Base-by-base conservation (phyloP, 2,888 invertebrate genomes). In the Noctua pronuba region DNA sequence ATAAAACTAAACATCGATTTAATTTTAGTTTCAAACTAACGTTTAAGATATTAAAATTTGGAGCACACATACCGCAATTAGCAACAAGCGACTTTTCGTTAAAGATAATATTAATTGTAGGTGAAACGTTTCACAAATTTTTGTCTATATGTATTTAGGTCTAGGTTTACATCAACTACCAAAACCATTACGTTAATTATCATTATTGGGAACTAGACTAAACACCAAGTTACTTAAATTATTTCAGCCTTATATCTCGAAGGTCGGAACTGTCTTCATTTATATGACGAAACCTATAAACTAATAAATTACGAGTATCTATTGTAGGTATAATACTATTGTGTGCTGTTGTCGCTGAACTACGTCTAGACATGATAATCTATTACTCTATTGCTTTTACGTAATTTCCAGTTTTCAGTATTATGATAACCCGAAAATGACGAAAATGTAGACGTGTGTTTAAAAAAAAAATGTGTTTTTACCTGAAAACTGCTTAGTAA, bases 311-410 rank as follows among this genome's bases (percentile, higher is more conserved):
- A 69, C 69, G 77, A 66, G 8, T 31, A 52, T 58, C 58, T 65
- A 75, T 68, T 64, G 38, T 65, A 65, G 41, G 65, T 41, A 38
- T 31, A 24, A 18, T 49, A 35, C 41, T 65, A 68, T 58, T 75
- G 49, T 82, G 41, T 65, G 49, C 21, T 49, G 16, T 74, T 52
- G 35, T 21, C 24, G 2, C 8, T 41, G 38, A 83, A 82, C 58
- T 64, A 52, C 31, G 83, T 82, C 82, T 82, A 82, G 82, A 82
- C 82, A 83, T 73, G 70, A 58, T 46, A 65, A 73, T 70, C 16
- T 44, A 69, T 52, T 49, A 21, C 13, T 62, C 16, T 70, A 78
- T 82, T 68, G 58, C 8, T 68, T 71, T 72, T 38, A 35, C 16
- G n/a, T 71, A 55, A 28, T 31, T 81, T 80, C 35, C 46, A 58